Evolutionary conservation across 2,888 invertebrate genomes (phyloP), one percentile per base, ranked within the genome.

Genomic region (Cylloceria caligata): DNA sequence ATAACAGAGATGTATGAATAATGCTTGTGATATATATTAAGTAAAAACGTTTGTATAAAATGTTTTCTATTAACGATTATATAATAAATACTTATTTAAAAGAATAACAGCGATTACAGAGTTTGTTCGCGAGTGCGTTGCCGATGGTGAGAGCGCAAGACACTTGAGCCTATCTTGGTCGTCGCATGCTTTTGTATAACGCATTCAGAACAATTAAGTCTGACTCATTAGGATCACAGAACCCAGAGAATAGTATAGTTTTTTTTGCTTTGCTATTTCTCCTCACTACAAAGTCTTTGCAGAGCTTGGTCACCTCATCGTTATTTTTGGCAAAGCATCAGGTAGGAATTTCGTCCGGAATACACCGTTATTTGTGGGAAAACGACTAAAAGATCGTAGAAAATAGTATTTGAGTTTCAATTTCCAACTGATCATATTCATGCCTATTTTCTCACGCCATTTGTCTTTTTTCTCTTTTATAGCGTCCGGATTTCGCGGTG

Each of bases 71-170:
- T 88, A 89, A 90, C 88, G 89, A 91, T 91, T 90, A 90, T 85
- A 87, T 89, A 92, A 91, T 92, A 92, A 92, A 92, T 92, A 92
- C 90, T 91, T 91, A 92, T 90, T 89, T 87, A 89, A 89, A 90
- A 90, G 85, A 89, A 89, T 87, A 88, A 88, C 86, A 85, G 85
- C 75, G 85, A 85, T 87, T 86, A 86, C 84, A 84, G 81, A 81
- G 75, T 78, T 84, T 78, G 36, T 57, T 57, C 42, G 69, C 55
- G 42, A 45, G 2, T 21, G n/a, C 7, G 49, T 1, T 49, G 47
- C 52, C 52, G 52, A 9, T 52, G 4, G 24, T 52, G 3, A 11
- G 24, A 52, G 52, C 52, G 52, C 21, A 24, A 52, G 52, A 24
- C 52, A 27, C 24, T 49, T 52, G 52, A 52, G 52, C 11, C 24